These are phyloP conservation scores for Sebastes iracundus DNA, from an alignment of 2,797 vertebrate genomes.

Conservation along the genomic window DNA sequence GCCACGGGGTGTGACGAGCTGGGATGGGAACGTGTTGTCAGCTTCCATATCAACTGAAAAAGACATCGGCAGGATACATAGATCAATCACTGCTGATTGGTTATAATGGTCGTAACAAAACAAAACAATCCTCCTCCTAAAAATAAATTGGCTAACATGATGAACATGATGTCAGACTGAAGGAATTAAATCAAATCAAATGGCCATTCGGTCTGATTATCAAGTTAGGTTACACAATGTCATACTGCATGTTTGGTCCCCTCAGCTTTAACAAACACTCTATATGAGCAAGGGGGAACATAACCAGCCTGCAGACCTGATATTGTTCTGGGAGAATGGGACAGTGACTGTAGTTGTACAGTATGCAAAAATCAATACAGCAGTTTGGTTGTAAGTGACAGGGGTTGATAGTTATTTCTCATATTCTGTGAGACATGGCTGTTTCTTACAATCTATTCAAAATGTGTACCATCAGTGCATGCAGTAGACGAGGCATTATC, in stretches of 20 bases:
- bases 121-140: background rate
- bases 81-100: background rate
- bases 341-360: constrained; percentile 6
- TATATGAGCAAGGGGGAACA: background rate
- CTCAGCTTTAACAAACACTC: background rate
- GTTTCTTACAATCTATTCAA: background rate
- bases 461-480: background rate
- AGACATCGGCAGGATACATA: background rate
- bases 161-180: background rate
- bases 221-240: background rate
- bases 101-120: background rate
- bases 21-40: no score
- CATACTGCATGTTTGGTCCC: background rate
- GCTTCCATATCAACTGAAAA: background rate
- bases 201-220: background rate
- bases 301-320: background rate
- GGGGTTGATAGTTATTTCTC: background rate
- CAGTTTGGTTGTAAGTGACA: constrained; percentile 6
- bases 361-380: constrained; percentile 15
- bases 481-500: background rate
- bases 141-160: background rate
- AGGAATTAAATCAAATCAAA: background rate
- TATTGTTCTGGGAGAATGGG: background rate
- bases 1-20: no score
- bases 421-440: background rate